Conservation (phyloP, 2,888 invertebrate species). For the Sesia bembeciformis region DNA sequence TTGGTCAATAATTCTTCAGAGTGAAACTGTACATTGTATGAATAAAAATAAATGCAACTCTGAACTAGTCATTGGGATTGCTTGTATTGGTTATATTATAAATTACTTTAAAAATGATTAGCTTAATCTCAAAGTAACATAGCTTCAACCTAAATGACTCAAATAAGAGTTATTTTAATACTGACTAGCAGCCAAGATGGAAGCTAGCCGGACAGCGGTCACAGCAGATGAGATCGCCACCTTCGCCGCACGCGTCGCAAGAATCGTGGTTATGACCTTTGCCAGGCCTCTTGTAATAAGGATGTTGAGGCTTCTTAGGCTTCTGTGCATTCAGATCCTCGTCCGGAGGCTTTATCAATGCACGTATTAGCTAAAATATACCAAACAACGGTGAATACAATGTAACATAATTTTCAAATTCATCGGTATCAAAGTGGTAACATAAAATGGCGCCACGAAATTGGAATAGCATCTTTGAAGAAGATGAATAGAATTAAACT, state of each 20-base stretch:
- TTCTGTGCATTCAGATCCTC: conserved; percentile 78
- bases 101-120: too few relatives aligned
- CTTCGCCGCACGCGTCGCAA: conserved; percentile 95
- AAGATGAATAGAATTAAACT: conserved; percentile 41
- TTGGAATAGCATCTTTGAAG: conserved; percentile 9
- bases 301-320: conserved; percentile 81
- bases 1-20: too few relatives aligned
- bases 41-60: too few relatives aligned
- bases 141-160: too few relatives aligned
- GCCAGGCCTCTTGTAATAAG: conserved; percentile 89
- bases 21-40: too few relatives aligned
- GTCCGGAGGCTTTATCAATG: conserved; percentile 89
- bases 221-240: conserved; percentile 95
- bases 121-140: too few relatives aligned
- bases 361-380: conserved; percentile 85
- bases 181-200: conserved; percentile 96
- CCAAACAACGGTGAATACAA: conserved; percentile 1
- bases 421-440: not conserved
- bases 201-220: conserved; percentile 97
- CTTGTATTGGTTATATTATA: too few relatives aligned
- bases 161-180: conserved; percentile 10
- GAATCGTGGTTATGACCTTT: conserved; percentile 93
- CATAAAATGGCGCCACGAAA: conserved; percentile 33
- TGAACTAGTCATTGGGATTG: too few relatives aligned
- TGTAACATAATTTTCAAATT: conserved; percentile 1